A percentile compares a stretch with the other conserved stretches of the same genome.
Evolutionary conservation across 1,140 invertebrate species (phyloP).

Genomic region (Leptopilina boulardi): DNA sequence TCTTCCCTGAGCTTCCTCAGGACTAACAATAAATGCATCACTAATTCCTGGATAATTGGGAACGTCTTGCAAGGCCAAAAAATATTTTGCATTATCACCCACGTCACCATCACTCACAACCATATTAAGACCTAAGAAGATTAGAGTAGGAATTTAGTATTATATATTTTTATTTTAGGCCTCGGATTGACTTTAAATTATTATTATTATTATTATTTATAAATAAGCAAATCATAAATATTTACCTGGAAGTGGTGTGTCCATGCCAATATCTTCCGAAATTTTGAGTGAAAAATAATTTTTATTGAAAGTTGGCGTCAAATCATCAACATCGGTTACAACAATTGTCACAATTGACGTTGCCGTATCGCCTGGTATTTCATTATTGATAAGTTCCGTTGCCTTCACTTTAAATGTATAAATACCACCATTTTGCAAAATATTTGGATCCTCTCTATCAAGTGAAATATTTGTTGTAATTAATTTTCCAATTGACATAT

Average conservation of each 20-base stretch:
- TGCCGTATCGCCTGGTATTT: slow-evolving; percentile 81
- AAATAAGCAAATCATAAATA: too few relatives aligned
- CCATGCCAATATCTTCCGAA: slow-evolving; percentile 85
- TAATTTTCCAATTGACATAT: slow-evolving; percentile 75
- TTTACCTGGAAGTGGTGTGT: slow-evolving; percentile 79
- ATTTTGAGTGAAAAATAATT: slow-evolving; percentile 83
- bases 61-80: slow-evolving; percentile 79
- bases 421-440: slow-evolving; percentile 86
- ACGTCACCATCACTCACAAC: slow-evolving; percentile 86
- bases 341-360: slow-evolving; percentile 85
- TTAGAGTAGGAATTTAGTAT: too few relatives aligned
- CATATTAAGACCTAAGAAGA: slow-evolving; percentile 80
- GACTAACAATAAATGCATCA: slow-evolving; percentile 81
- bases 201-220: slow-evolving; percentile 34
- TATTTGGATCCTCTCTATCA: slow-evolving; percentile 84
- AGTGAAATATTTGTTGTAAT: slow-evolving; percentile 81
- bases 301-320: slow-evolving; percentile 86
- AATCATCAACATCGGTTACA: slow-evolving; percentile 90
- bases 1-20: slow-evolving; percentile 82
- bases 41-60: slow-evolving; percentile 78
- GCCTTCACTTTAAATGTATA: slow-evolving; percentile 85
- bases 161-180: too few relatives aligned
- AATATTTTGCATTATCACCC: slow-evolving; percentile 86
- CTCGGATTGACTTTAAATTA: slow-evolving; percentile 1
- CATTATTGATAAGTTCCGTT: slow-evolving; percentile 85